Conservation (phyloP, 2,888 invertebrate species). For the Helleia helle region DNA sequence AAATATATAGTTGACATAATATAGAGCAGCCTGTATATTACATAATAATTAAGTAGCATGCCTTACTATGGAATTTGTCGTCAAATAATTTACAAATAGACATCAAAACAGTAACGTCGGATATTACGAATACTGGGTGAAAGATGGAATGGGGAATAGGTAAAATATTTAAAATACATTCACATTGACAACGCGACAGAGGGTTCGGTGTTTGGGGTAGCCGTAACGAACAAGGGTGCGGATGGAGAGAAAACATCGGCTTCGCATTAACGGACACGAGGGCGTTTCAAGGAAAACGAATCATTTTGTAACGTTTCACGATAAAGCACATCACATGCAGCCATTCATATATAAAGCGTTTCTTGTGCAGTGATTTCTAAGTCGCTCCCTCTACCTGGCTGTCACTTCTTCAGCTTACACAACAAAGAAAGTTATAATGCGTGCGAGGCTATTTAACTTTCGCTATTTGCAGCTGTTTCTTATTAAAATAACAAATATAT, state of each 20-base stretch:
- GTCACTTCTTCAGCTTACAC: slow-evolving; percentile 62
- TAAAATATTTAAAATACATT: slow-evolving; percentile 15
- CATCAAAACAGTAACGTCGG: too few relatives aligned
- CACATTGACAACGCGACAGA: slow-evolving; percentile 15
- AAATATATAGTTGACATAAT: too few relatives aligned
- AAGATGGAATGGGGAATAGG: neutral
- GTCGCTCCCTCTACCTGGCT: slow-evolving; percentile 61
- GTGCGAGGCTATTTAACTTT: slow-evolving; percentile 63
- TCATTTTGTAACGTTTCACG: slow-evolving; percentile 16
- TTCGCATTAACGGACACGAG: slow-evolving; percentile 41
- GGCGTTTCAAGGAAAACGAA: slow-evolving; percentile 30
- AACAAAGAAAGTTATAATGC: slow-evolving; percentile 70
- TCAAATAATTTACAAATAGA: too few relatives aligned
- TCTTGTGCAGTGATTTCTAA: slow-evolving; percentile 46
- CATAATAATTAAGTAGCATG: too few relatives aligned
- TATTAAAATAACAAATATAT: slow-evolving; percentile 12
- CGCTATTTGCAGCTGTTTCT: slow-evolving; percentile 50
- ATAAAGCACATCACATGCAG: slow-evolving; percentile 9
- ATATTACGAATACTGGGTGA: too few relatives aligned
- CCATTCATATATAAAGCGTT: slow-evolving; percentile 5
- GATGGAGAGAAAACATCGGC: slow-evolving; percentile 54
- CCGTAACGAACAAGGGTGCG: slow-evolving; percentile 55
- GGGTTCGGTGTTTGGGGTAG: slow-evolving; percentile 44
- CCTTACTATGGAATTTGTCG: too few relatives aligned
- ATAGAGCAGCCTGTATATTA: too few relatives aligned